Conservation (phyloP, 2,113 vertebrate species). For the Cyanoramphus novaezelandiae region DNA sequence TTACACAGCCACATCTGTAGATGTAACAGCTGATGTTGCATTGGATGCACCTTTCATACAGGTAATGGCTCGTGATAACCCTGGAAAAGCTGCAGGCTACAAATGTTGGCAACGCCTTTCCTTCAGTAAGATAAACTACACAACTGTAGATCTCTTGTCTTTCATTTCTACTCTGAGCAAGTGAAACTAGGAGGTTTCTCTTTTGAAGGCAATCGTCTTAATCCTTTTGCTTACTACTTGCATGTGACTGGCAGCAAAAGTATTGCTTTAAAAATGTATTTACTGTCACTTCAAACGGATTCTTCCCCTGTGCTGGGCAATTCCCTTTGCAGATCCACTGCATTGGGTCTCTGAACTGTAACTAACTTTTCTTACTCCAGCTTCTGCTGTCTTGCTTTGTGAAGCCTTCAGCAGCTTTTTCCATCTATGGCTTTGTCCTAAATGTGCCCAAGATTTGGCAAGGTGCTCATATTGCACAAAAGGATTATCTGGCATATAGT, state of each 20-base stretch:
- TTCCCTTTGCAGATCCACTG: neutral
- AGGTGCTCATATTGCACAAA: conserved; percentile 29
- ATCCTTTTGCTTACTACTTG: neutral
- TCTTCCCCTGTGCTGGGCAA: neutral
- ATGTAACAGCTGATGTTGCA: neutral
- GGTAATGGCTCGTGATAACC: neutral
- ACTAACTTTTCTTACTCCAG: neutral
- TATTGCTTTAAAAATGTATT: neutral
- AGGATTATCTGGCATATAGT: neutral
- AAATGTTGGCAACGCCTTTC: neutral
- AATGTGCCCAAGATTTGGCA: conserved; percentile 58
- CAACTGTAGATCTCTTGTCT: neutral
- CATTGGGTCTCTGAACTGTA: neutral
- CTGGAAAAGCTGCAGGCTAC: neutral
- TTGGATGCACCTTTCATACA: neutral
- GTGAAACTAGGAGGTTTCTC: neutral
- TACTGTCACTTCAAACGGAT: neutral
- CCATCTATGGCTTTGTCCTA: conserved; percentile 60
- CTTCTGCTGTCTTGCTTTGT: conserved; percentile 28
- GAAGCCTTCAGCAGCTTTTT: conserved; percentile 40
- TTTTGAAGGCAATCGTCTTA: neutral
- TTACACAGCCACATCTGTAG: neutral
- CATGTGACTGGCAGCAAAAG: neutral
- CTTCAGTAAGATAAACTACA: neutral
- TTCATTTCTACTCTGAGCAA: neutral